phyloP scores from a whole-genome alignment of 2,113 vertebrate genomes.

The Mola mola region DNA sequence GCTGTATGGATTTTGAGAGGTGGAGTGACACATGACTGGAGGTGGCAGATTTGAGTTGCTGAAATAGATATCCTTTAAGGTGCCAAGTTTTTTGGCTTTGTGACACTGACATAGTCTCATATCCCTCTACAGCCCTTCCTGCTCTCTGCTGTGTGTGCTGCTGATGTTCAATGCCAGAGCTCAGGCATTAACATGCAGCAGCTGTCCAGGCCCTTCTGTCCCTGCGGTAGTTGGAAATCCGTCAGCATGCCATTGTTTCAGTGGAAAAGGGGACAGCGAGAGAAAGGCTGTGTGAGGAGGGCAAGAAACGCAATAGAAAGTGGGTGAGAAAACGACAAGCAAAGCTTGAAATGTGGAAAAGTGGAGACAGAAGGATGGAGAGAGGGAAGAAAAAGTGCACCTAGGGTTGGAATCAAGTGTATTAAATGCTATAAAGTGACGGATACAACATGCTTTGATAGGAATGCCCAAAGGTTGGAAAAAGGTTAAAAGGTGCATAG shows the following conservation, averaged over 20 bases:
- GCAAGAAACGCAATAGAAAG: conserved; percentile 45
- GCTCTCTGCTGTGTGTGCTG: conserved; percentile 20
- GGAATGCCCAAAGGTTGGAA: conserved; percentile 2
- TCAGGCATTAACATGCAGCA: conserved; percentile 78
- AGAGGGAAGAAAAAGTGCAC: conserved; percentile 30
- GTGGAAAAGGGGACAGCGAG: conserved; percentile 38
- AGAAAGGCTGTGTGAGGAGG: conserved; percentile 29
- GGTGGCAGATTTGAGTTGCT: conserved; percentile 5
- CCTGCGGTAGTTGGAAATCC: conserved; percentile 83
- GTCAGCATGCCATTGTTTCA: conserved; percentile 74
- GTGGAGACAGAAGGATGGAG: conserved; percentile 4
- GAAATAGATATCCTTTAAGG: conserved; percentile 8
- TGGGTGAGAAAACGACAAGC: conserved; percentile 42
- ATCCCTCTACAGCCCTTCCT: conserved; percentile 14
- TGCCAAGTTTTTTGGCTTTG: neutral
- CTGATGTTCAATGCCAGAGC: conserved; percentile 47
- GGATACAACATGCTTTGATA: conserved; percentile 7
- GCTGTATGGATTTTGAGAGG: conserved; percentile 1
- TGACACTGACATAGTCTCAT: conserved; percentile 28
- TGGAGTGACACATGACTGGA: neutral
- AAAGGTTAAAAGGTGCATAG: conserved; percentile 15
- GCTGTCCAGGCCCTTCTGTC: conserved; percentile 67
- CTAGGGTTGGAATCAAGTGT: conserved; percentile 25
- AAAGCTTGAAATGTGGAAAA: conserved; percentile 25
- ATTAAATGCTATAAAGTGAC: conserved; percentile 38